Evolutionary conservation across 1,140 invertebrate species (phyloP).

Genomic region (Cotesia typhae): DNA sequence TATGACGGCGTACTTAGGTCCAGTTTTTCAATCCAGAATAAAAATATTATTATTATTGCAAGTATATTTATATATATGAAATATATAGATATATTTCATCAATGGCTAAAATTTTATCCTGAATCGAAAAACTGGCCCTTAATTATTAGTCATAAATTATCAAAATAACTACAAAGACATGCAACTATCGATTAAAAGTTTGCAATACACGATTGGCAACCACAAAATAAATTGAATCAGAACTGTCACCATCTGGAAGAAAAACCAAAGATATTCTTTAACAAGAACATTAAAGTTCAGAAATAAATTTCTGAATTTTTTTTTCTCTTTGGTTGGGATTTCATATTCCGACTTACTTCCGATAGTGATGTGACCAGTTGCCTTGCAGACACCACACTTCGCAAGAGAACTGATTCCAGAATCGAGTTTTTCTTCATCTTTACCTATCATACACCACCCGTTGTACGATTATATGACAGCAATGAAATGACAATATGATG

Average conservation of each 20-base stretch:
- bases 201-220: neutral
- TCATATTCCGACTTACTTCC: slow-evolving; percentile 60
- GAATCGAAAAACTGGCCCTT: neutral
- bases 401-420: slow-evolving; percentile 62
- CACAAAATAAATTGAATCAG: slow-evolving; percentile 35
- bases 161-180: neutral
- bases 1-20: slow-evolving; percentile 4
- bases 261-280: slow-evolving; percentile 46
- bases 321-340: slow-evolving; percentile 51
- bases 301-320: slow-evolving; percentile 45
- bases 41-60: too few relatives aligned
- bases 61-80: too few relatives aligned
- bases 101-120: neutral
- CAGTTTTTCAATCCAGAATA: too few relatives aligned
- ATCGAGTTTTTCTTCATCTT: slow-evolving; percentile 63
- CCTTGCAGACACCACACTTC: slow-evolving; percentile 62
- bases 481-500: slow-evolving; percentile 58
- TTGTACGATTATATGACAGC: slow-evolving; percentile 61
- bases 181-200: slow-evolving; percentile 19
- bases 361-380: slow-evolving; percentile 62
- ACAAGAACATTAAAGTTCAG: slow-evolving; percentile 37
- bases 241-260: slow-evolving; percentile 56
- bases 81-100: too few relatives aligned
- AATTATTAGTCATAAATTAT: neutral
- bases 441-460: slow-evolving; percentile 62